Evolutionary conservation across 2,113 vertebrate species (phyloP), one percentile per base, ranked within the genome.

Genomic region (Mesocricetus auratus): DNA sequence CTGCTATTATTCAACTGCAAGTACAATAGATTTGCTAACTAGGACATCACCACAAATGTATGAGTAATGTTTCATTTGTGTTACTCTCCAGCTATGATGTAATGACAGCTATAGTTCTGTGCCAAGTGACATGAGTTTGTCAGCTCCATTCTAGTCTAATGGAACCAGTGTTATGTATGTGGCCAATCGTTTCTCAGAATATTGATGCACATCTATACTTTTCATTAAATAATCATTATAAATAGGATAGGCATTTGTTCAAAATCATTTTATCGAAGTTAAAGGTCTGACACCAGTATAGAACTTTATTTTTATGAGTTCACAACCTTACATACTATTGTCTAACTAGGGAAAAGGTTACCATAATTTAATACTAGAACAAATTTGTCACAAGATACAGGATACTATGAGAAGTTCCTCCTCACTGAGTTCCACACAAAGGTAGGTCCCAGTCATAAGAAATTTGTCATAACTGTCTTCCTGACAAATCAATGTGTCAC

Each of bases 181-280:
- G 24, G 13, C n/a, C 56, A 39, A 4, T 90, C 53, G 21, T 50
- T 75, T 45, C 47, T 60, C 39, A 47, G 50, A 85, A 56, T 19
- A 45, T 83, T 39, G 16, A 33, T 79, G 17, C 53, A 91, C 4
- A 71, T 33, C 4, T 68, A 12, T 10, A 4, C 7, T 66, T 10
- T 93, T 39, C 22, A 53, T 7, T 74, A 21, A 87, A 68, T 75
- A n/a, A 85, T 29, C 24, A 69, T 29, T 71, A 21, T n/a, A 56
- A 71, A 42, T 69, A 89, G 91, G 15, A 68, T 56, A 83, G 58
- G 26, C 68, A 10, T 26, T 50, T 69, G 31, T 56, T 91, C 17
- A 75, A 96, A 91, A 83, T 16, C 9, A 73, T 69, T 85, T 90
- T 56, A 87, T 82, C 50, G 22, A 79, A 79, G 22, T 90, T 79